phyloP scores from a whole-genome alignment of 1,140 invertebrate species.

The Leptinotarsa defecta region DNA sequence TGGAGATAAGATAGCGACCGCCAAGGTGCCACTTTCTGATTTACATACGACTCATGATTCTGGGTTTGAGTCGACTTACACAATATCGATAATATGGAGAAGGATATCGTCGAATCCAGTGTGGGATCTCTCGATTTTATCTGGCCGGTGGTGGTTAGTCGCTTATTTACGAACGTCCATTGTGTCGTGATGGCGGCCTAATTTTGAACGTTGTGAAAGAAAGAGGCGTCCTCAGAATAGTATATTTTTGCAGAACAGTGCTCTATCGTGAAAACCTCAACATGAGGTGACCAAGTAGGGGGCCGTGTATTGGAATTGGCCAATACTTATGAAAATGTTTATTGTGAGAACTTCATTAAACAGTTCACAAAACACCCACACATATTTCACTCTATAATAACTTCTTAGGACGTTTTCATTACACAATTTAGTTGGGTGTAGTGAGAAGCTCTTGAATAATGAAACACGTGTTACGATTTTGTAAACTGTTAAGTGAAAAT shows the following conservation, averaged over 20 bases:
- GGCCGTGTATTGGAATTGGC: too few relatives aligned
- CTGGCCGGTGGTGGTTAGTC: slow-evolving; percentile 17
- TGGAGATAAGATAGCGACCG: slow-evolving; percentile 48
- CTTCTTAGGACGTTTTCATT: too few relatives aligned
- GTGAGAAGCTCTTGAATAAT: too few relatives aligned
- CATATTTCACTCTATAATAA: too few relatives aligned
- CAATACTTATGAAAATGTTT: too few relatives aligned
- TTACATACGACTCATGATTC: slow-evolving; percentile 41
- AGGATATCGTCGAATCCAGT: slow-evolving; percentile 1
- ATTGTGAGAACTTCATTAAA: too few relatives aligned
- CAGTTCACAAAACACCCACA: too few relatives aligned
- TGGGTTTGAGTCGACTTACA: slow-evolving; percentile 25
- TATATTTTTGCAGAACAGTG: background rate
- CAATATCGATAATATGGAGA: slow-evolving; percentile 12
- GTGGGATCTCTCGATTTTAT: slow-evolving; percentile 21
- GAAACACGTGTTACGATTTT: too few relatives aligned
- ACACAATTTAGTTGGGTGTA: too few relatives aligned
- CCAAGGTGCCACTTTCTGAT: slow-evolving; percentile 45
- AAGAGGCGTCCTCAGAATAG: too few relatives aligned
- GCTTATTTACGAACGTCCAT: slow-evolving; percentile 29
- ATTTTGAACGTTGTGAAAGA: slow-evolving; percentile 2
- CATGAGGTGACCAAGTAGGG: too few relatives aligned
- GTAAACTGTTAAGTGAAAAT: too few relatives aligned
- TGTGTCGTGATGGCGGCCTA: slow-evolving; percentile 19
- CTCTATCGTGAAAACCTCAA: background rate